Base-by-base conservation (phyloP, 2,888 invertebrate species). In the Opisthograptis luteolata region DNA sequence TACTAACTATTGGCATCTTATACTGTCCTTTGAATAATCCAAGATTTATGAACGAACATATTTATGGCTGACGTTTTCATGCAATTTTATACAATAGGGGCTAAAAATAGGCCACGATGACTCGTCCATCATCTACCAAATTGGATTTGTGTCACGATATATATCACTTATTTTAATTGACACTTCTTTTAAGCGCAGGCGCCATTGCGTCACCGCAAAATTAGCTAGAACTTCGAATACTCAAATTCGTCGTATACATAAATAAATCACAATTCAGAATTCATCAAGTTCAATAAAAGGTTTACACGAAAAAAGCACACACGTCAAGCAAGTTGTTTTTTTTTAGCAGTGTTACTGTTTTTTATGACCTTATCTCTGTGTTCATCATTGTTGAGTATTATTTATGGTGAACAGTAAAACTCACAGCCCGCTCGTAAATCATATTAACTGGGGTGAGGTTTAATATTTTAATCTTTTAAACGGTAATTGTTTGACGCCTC, bases 321-420 rank as follows among this genome's bases (percentile, higher is more conserved):
- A 39, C 37, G 25, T 20, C 31, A 25, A 68, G 72, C 69, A 62
- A 61, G 70, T 70, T 20, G 3, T 20, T 20, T 75, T 66, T 30
- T 20, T 40, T 74, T 68, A 55, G 46, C 68, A 69, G 73, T 70
- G 72, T 75, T 72, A 66, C 64, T 54, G 63, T 64, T 2, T 73
- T 77, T 76, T 68, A 58, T 64, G 27, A 22, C 43, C 34, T 70
- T 71, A 73, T 75, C 67, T 69, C 53, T 65, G 59, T 62, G 73
- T 72, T 66, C 65, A 73, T 78, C 73, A 73, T 74, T 76, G 75
- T 75, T 67, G 59, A 70, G 41, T 53, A 63, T 73, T 70, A 80
- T 80, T 81, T 76, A 79, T 73, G 70, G 62, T 46, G 52, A 60
- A 42, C 61, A 51, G 54, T 68, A 71, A 71, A 77, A 70, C 68